Evolutionary conservation across 1,140 invertebrate species (phyloP).

Genomic region (Zaprionus vittiger): DNA sequence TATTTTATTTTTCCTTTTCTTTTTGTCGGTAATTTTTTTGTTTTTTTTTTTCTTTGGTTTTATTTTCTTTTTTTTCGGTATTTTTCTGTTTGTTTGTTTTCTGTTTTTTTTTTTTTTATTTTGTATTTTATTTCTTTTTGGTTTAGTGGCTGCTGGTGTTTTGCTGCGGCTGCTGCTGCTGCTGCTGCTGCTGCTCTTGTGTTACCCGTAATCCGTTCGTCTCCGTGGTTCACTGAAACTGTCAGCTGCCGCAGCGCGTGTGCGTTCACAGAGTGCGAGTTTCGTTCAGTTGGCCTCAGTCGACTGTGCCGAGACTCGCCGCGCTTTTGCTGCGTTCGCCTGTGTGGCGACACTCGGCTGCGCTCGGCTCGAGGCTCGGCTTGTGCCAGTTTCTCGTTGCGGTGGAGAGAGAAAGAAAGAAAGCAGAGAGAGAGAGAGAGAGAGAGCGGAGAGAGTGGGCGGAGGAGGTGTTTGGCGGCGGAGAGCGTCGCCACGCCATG

Average conservation of each 20-base stretch:
- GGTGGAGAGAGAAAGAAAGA: neutral
- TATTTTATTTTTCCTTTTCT: neutral
- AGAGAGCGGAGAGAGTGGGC: no score
- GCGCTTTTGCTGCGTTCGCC: constrained; percentile 5
- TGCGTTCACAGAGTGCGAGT: constrained; percentile 74
- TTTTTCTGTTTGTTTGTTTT: neutral
- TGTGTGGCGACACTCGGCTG: neutral
- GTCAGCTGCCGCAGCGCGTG: constrained; percentile 76
- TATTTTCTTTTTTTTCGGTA: neutral
- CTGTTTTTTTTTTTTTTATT: constrained; percentile 1
- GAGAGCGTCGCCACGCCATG: constrained; percentile 6
- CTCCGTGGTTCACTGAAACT: constrained; percentile 84
- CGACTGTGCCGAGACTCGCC: neutral
- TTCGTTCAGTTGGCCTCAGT: constrained; percentile 69
- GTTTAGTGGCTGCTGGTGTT: neutral
- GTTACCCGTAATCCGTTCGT: constrained; percentile 84
- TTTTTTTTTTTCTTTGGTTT: neutral
- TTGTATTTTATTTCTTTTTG: constrained; percentile 1
- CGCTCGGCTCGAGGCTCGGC: constrained; percentile 12
- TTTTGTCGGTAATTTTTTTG: neutral
- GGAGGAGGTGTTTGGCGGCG: no score
- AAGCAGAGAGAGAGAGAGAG: no score
- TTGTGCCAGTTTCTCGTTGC: constrained; percentile 56
- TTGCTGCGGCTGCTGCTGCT: neutral
- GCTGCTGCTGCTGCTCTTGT: constrained; percentile 51